Evolutionary conservation across 2,888 invertebrate species (phyloP).

Genomic region (Drosophila koepferae): DNA sequence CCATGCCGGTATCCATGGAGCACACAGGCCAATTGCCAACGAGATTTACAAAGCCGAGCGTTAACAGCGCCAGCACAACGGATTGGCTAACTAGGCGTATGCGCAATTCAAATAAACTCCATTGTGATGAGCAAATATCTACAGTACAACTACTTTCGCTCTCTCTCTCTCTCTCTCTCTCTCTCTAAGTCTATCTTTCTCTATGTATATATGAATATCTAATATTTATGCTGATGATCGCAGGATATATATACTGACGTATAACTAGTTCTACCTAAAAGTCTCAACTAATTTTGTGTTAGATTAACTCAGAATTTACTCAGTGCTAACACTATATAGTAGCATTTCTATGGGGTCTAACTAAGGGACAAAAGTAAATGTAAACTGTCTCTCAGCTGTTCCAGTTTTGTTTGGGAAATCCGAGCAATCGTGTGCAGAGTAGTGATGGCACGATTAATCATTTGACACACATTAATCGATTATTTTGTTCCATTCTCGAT

Average conservation of each 20-base stretch:
- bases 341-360: no score
- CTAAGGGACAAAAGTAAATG: no score
- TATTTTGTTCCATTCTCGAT: no score
- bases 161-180: neutral
- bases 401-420: no score
- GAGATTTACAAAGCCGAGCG: slow-evolving; percentile 6
- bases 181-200: neutral
- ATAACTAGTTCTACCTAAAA: neutral
- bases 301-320: neutral
- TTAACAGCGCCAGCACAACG: slow-evolving; percentile 4
- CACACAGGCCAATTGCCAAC: neutral
- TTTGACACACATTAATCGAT: no score
- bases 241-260: neutral
- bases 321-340: neutral
- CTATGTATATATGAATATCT: neutral
- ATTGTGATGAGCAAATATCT: slow-evolving; percentile 30
- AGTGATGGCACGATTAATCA: no score
- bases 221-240: neutral
- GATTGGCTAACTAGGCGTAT: slow-evolving; percentile 39
- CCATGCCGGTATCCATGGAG: neutral
- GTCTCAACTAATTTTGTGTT: neutral
- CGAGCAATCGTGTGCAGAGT: no score
- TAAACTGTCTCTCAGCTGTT: no score
- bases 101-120: slow-evolving; percentile 39
- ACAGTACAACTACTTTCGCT: neutral